A percentile compares a stretch with the other conserved stretches of the same genome.
Evolutionary conservation across 2,797 vertebrate species (phyloP).

Genomic region (Tenualosa thibaudeaui): DNA sequence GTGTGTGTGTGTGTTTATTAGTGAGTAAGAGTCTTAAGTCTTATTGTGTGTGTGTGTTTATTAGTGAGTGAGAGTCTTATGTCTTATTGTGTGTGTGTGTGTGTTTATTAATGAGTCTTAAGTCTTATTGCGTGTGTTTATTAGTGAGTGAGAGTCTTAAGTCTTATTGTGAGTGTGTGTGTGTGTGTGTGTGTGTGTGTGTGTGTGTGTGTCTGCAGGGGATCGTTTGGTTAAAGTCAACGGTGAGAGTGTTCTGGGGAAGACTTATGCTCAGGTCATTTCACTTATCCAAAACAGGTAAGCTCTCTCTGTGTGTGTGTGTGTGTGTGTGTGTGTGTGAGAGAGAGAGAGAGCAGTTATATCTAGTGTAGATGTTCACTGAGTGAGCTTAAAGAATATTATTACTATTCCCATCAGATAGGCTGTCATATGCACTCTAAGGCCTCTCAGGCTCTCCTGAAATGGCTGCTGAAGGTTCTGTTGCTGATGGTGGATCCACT

Average conservation of each 20-base stretch:
- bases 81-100: neutral
- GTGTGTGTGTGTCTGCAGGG: slow-evolving; percentile 68
- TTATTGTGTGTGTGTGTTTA: neutral
- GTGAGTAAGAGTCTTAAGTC: neutral
- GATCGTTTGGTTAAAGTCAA: slow-evolving; percentile 97
- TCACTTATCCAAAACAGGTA: slow-evolving; percentile 98
- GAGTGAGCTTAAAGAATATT: no score
- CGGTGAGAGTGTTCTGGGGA: slow-evolving; percentile 91
- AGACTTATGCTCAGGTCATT: slow-evolving; percentile 98
- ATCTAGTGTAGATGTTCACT: neutral
- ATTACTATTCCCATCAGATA: no score
- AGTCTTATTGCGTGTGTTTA: neutral
- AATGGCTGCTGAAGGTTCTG: no score
- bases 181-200: slow-evolving; percentile 36
- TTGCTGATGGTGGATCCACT: no score
- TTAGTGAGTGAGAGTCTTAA: neutral
- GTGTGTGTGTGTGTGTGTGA: neutral
- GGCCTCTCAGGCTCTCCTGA: no score
- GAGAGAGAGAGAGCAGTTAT: no score
- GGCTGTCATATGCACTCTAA: no score
- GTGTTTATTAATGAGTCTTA: no score
- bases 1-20: neutral
- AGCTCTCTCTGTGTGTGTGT: slow-evolving; percentile 42
- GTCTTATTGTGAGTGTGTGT: slow-evolving; percentile 29
- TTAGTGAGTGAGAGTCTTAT: neutral